Conservation (phyloP, 1,140 invertebrate species). For the Anastatus disparis region DNA sequence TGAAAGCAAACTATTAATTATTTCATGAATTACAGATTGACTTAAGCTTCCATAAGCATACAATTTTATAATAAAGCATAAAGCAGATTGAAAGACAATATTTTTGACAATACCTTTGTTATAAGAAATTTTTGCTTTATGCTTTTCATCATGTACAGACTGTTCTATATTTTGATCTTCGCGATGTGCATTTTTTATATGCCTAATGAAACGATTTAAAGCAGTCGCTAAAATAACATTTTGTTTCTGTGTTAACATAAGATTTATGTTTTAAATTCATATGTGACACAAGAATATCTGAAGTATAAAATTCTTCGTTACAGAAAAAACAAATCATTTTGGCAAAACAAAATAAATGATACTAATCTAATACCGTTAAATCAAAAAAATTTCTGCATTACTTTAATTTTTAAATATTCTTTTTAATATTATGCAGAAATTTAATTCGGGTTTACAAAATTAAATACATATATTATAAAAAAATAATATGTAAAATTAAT, state of each 20-base stretch:
- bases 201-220: background rate
- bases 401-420: too few relatives aligned
- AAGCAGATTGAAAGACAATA: background rate
- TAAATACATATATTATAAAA: background rate
- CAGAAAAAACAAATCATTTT: constrained; percentile 5
- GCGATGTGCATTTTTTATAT: too few relatives aligned
- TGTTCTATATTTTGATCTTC: too few relatives aligned
- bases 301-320: background rate
- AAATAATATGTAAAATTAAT: background rate
- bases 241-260: background rate
- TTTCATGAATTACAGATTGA: background rate
- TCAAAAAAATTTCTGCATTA: too few relatives aligned
- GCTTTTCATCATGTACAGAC: too few relatives aligned
- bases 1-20: background rate
- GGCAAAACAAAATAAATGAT: too few relatives aligned
- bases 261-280: constrained; percentile 3
- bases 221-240: background rate
- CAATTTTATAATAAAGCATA: background rate
- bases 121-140: too few relatives aligned
- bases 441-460: too few relatives aligned
- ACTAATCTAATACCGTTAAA: too few relatives aligned
- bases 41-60: background rate
- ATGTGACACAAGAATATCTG: background rate
- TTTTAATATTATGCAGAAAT: too few relatives aligned
- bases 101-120: too few relatives aligned